Base-by-base conservation (phyloP, 2,113 vertebrate genomes). In the Aleadryas rufinucha region DNA sequence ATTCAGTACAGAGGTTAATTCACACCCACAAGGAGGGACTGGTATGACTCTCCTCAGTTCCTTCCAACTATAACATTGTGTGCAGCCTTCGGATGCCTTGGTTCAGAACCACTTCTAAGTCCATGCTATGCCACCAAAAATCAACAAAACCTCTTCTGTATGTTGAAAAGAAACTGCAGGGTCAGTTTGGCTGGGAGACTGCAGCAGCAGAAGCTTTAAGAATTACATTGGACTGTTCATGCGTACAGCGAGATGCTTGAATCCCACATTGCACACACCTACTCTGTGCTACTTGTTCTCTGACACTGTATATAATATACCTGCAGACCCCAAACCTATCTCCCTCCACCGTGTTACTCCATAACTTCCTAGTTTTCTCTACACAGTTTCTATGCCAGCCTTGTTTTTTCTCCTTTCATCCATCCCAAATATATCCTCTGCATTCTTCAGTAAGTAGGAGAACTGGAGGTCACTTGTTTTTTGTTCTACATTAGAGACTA, bases 351-450 rank as follows among this genome's bases (percentile, higher is more conserved):
- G 3, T 6, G 2, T 53, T 57, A 27, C n/a, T 85, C 9, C 28
- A 57, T 11, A 53, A 6, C 3, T 27, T 63, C 16, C 15, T 66
- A 31, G 10, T 56, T 57, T 60, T 70, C 50, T 63, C 30, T 22
- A 52, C 6, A 6, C 33, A 35, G 1, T n/a, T 81, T 82, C 61
- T 18, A 21, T 19, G 3, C 6, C 24, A 19, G 27, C 5, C 12
- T 65, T 1, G 2, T 19, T 4, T 84, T 65, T 35, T 16, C 15
- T 11, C 16, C 5, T 47, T 70, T 74, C 6, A 24, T 10, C 5
- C 1, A 4, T 4, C 10, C 7, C 14, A 44, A 13, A 22, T 0
- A 53, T 16, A 35, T 13, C 4, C 11, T 56, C 21, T 33, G 3
- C 13, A 4, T 56, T 30, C 27, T 70, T 61, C 47, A 68, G 17